Conservation (phyloP, 2,797 vertebrate genomes). For the Gymnocypris eckloni region DNA sequence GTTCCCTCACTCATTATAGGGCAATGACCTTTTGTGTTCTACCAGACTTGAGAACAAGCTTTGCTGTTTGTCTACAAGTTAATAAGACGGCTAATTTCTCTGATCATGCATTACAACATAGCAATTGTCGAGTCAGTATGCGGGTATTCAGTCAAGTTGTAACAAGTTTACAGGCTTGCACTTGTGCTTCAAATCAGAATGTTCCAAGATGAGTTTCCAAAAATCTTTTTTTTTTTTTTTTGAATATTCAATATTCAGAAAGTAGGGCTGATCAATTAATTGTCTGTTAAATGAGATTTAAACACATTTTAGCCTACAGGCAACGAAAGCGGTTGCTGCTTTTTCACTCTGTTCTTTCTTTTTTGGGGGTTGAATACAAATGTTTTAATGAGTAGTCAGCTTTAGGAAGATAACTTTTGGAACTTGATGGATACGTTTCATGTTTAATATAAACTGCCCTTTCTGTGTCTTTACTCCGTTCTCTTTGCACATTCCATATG, state of each 20-base stretch:
- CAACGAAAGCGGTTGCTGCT: neutral
- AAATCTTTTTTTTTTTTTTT: neutral
- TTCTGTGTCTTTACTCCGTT: neutral
- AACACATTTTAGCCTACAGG: neutral
- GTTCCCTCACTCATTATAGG: slow-evolving; percentile 15
- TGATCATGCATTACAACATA: neutral
- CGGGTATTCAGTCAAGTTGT: slow-evolving; percentile 14
- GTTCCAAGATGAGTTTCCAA: slow-evolving; percentile 10
- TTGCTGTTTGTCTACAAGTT: slow-evolving; percentile 11
- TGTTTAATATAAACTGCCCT: neutral
- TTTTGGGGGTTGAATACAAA: neutral
- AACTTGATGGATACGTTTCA: slow-evolving; percentile 1
- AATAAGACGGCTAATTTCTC: slow-evolving; percentile 7
- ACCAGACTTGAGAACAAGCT: slow-evolving; percentile 18
- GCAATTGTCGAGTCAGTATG: slow-evolving; percentile 2
- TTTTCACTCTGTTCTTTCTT: neutral
- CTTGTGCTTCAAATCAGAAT: neutral
- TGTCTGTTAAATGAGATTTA: slow-evolving; percentile 6
- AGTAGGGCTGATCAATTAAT: neutral
- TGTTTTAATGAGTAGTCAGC: neutral
- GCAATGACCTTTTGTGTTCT: slow-evolving; percentile 25
- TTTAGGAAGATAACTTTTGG: slow-evolving; percentile 10
- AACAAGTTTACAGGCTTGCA: slow-evolving; percentile 4
- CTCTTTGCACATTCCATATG: neutral
- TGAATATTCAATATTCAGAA: neutral